These are phyloP conservation scores for Periparus ater DNA, from an alignment of 2,797 vertebrate genomes.

Conservation along the genomic window DNA sequence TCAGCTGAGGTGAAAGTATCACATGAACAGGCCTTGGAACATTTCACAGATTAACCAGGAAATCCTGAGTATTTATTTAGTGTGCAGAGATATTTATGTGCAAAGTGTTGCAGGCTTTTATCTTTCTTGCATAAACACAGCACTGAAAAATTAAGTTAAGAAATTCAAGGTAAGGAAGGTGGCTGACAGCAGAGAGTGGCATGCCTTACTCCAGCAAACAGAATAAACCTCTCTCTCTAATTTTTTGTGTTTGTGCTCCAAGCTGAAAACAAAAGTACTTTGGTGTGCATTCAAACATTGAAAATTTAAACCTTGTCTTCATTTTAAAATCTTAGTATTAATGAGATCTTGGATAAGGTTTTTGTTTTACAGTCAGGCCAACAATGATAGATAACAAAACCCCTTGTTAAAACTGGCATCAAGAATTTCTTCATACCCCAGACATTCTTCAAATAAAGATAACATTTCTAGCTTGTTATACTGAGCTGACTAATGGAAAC, in stretches of 20 bases:
- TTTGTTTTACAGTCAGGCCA: not conserved
- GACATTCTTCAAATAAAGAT: not conserved
- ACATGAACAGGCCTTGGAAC: not conserved
- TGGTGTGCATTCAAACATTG: not conserved
- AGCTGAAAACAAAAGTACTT: not conserved
- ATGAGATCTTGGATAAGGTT: not conserved
- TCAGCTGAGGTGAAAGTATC: not conserved
- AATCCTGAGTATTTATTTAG: not conserved
- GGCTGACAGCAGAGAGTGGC: not conserved
- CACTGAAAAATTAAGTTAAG: not conserved
- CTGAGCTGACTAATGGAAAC: not conserved
- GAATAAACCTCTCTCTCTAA: not conserved
- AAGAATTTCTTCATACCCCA: not conserved
- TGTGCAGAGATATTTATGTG: not conserved
- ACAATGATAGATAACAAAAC: not conserved
- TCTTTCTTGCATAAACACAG: not conserved
- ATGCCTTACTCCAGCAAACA: not conserved
- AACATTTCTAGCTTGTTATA: not conserved
- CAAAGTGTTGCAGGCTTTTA: not conserved
- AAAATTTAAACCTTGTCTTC: not conserved
- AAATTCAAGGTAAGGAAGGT: not conserved
- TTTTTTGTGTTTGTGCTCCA: not conserved
- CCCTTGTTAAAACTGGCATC: not conserved
- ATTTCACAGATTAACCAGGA: not conserved
- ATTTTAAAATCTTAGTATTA: not conserved